Base-by-base conservation (phyloP, 2,113 vertebrate species). In the Tapirus terrestris region DNA sequence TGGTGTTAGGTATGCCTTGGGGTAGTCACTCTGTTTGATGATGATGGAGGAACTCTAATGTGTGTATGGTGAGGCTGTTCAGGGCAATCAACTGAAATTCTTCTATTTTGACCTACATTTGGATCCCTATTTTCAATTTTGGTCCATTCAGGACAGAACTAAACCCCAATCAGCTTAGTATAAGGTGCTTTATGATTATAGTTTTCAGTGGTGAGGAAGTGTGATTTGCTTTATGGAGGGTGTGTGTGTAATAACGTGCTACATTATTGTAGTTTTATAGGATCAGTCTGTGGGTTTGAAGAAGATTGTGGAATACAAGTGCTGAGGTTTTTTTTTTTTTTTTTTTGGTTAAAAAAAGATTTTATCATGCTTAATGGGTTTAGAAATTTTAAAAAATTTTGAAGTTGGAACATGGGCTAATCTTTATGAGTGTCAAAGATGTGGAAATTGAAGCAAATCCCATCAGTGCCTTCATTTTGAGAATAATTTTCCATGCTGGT, bases 401-500 rank as follows among this genome's bases (percentile, higher is more conserved):
- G 58, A 89, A 79, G 53, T 70, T 89, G 36, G 79, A 83, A 63
- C 20, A 80, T 76, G 7, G 2, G 27, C 12, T 86, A 76, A 89
- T 85, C 56, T 61, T 92, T 89, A 31, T 79, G 95, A 68, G 36
- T 91, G 73, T 89, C 68, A 89, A 93, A 86, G 77, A 93, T 75
- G 29, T 97, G 68, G 45, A 86, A 91, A 87, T 39, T 79, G 43
- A 96, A 96, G 68, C 73, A 83, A 53, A 9, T 92, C 36, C 86
- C 82, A 86, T 75, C 43, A 75, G 75, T 33, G 65, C 72, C 65
- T 91, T 92, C 84, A 89, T 89, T 97, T 68, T 51, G 88, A 82
- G 65, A 39, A 48, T 92, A 53, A 87, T 97, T 97, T 95, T 97
- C 89, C 83, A 65, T 67, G 83, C 89, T 29, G 20, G 65, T 75